phyloP scores from a whole-genome alignment of 2,888 invertebrate genomes.

The Drosophila buzzatii region DNA sequence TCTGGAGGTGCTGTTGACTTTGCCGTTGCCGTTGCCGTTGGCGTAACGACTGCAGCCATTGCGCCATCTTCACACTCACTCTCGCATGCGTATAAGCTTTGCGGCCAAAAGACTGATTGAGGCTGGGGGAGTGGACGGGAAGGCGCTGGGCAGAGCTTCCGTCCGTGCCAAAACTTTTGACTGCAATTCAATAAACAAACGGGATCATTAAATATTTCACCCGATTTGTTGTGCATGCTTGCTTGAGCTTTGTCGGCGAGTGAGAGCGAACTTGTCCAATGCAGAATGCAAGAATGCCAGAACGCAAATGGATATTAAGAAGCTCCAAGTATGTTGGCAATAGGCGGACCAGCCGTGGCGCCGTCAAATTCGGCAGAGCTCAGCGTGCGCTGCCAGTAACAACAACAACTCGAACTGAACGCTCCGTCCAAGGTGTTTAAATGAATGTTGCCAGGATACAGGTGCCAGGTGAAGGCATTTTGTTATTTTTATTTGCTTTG shows the following conservation, averaged over 20 bases:
- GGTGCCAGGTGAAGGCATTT: conserved; percentile 80
- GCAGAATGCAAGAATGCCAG: conserved; percentile 23
- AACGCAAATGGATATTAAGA: conserved; percentile 67
- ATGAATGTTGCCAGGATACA: conserved; percentile 85
- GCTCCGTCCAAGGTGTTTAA: conserved; percentile 72
- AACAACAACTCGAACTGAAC: conserved; percentile 24
- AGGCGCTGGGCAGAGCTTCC: conserved; percentile 63
- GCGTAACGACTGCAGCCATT: conserved; percentile 38
- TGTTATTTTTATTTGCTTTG: conserved; percentile 84
- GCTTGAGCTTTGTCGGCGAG: conserved; percentile 9
- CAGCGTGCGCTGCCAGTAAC: conserved; percentile 31
- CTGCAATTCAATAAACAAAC: conserved; percentile 79
- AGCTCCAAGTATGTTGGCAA: conserved; percentile 16
- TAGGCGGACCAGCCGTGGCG: conserved; percentile 6
- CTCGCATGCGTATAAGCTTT: conserved; percentile 52
- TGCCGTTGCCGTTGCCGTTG: conserved; percentile 19
- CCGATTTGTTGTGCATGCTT: conserved; percentile 49
- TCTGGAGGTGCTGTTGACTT: conserved; percentile 3
- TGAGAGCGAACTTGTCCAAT: conserved; percentile 51
- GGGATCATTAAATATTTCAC: conserved; percentile 77
- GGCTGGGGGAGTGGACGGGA: conserved; percentile 3
- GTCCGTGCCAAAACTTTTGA: conserved; percentile 77
- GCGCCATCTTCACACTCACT: conserved; percentile 22
- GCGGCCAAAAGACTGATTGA: conserved; percentile 55
- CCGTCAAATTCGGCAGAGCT: conserved; percentile 61